phyloP scores from a whole-genome alignment of 2,113 vertebrate genomes.

The Galeopterus variegatus region DNA sequence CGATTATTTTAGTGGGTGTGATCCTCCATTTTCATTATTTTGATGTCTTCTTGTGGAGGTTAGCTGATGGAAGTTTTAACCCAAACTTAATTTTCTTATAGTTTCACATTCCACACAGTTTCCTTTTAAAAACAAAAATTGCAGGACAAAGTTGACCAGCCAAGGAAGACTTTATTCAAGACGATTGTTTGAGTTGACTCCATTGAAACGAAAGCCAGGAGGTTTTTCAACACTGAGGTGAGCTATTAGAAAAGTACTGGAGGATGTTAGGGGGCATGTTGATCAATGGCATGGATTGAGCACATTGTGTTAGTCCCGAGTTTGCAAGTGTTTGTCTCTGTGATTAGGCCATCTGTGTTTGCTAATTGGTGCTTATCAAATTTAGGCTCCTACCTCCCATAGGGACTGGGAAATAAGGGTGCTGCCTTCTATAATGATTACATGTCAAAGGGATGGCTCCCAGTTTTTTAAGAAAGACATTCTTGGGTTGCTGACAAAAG shows the following conservation, averaged over 20 bases:
- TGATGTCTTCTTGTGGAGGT: background rate
- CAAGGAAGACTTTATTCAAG: background rate
- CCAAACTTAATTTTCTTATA: background rate
- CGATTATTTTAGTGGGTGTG: background rate
- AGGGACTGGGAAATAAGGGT: background rate
- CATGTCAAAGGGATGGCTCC: background rate
- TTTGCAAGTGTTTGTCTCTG: background rate
- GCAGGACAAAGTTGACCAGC: background rate
- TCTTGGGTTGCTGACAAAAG: background rate
- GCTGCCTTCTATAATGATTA: background rate
- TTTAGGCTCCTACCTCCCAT: background rate
- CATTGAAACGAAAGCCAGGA: background rate
- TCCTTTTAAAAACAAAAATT: conserved; percentile 40
- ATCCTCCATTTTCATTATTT: background rate
- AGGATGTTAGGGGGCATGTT: background rate
- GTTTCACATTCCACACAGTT: background rate
- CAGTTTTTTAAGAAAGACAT: background rate
- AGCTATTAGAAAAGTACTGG: background rate
- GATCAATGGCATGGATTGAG: background rate
- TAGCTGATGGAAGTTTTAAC: background rate
- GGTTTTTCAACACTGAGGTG: background rate
- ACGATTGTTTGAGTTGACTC: background rate
- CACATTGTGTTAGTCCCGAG: background rate
- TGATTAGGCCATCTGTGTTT: background rate
- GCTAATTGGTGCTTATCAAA: background rate